These are phyloP conservation scores for Drosophila nr. perissopoda DNA, from an alignment of 2,888 invertebrate genomes.

Conservation along the genomic window DNA sequence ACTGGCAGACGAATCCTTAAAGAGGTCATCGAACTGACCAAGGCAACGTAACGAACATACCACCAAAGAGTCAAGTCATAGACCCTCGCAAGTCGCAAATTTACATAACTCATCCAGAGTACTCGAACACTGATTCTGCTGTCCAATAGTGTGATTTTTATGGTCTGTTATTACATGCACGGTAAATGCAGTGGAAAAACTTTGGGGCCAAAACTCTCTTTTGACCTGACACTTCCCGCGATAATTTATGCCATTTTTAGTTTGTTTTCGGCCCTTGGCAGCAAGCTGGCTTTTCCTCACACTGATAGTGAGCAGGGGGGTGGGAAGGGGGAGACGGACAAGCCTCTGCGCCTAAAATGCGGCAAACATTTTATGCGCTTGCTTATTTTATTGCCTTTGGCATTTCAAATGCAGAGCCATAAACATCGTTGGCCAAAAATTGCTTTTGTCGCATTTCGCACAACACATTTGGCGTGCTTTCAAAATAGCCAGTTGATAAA, in stretches of 20 bases:
- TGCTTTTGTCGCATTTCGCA: conserved; percentile 66
- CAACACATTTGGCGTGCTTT: conserved; percentile 64
- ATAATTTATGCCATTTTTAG: conserved; percentile 71
- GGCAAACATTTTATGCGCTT: conserved; percentile 60
- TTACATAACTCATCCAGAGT: conserved; percentile 50
- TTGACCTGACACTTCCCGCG: conserved; percentile 39
- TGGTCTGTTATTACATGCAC: conserved; percentile 56
- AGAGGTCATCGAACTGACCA: conserved; percentile 41
- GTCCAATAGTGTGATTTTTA: conserved; percentile 58
- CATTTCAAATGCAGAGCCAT: conserved; percentile 53
- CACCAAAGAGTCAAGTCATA: background rate
- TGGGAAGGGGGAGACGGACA: no score
- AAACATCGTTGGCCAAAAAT: conserved; percentile 59
- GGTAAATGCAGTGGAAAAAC: conserved; percentile 68
- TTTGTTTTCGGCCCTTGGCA: conserved; percentile 63
- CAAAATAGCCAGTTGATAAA: conserved; percentile 44
- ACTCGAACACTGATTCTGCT: conserved; percentile 1
- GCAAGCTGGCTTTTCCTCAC: conserved; percentile 13
- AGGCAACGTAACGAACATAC: background rate
- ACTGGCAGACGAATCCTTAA: conserved; percentile 28
- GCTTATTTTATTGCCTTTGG: conserved; percentile 56
- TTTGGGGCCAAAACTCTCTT: background rate
- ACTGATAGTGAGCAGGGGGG: background rate
- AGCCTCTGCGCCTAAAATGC: conserved; percentile 65
- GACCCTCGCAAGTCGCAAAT: conserved; percentile 12